Evolutionary conservation across 2,113 vertebrate genomes (phyloP).

Genomic region (Vulpes ferrilata): DNA sequence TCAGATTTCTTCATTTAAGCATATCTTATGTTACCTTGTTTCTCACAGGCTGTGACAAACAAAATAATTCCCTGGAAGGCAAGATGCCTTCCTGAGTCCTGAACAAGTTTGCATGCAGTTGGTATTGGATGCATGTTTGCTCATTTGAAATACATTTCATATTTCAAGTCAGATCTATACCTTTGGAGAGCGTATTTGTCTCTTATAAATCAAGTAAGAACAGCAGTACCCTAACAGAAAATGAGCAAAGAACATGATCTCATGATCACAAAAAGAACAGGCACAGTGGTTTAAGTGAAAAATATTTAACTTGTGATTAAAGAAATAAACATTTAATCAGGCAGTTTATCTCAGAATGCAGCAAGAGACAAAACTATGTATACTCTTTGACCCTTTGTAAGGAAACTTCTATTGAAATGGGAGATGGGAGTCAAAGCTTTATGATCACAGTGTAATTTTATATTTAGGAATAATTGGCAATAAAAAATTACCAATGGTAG

Average conservation of each 20-base stretch:
- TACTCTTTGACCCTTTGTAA: background rate
- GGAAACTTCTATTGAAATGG: background rate
- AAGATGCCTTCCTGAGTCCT: background rate
- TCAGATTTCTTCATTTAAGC: background rate
- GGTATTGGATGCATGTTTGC: background rate
- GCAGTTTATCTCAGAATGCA: background rate
- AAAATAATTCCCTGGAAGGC: background rate
- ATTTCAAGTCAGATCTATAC: background rate
- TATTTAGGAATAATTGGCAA: conserved; percentile 16
- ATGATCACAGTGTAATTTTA: background rate
- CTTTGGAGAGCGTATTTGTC: background rate
- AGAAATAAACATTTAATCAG: background rate
- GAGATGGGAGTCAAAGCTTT: background rate
- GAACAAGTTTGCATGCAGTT: background rate
- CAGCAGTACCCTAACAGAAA: background rate
- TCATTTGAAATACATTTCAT: conserved; percentile 24
- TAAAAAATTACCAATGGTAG: background rate
- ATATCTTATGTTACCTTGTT: background rate
- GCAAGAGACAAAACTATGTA: background rate
- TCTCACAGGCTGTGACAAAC: background rate
- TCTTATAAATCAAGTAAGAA: conserved; percentile 5
- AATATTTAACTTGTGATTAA: conserved; percentile 12
- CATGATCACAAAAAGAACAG: background rate
- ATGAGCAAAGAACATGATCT: background rate
- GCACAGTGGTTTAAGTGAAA: background rate